A percentile compares a stretch with the other conserved stretches of the same genome.
Conservation (phyloP, 2,888 invertebrate species). For the Pristionchus entomophagus region DNA sequence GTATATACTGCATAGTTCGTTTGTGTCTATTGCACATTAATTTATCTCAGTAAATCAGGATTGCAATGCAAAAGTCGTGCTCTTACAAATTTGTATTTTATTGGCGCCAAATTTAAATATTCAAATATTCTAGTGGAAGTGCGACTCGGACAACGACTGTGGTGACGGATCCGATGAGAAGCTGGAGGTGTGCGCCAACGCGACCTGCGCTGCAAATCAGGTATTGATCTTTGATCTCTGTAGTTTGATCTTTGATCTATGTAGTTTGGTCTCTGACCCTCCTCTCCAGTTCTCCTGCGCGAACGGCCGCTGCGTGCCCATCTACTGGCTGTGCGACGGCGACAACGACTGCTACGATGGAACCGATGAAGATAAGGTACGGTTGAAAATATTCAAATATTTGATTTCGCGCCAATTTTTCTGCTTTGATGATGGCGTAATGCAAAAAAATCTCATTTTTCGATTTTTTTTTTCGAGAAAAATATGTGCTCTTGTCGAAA, state of each 20-base stretch:
- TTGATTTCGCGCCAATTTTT: slow-evolving; percentile 13
- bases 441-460: not conserved
- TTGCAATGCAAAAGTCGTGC: too few species aligned
- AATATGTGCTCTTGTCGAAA: not conserved
- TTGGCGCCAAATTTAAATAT: too few species aligned
- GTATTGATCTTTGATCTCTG: slow-evolving; percentile 50
- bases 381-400: not conserved
- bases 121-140: slow-evolving; percentile 81
- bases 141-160: slow-evolving; percentile 95
- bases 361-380: slow-evolving; percentile 85
- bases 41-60: too few species aligned
- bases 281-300: slow-evolving; percentile 85
- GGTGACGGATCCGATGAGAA: slow-evolving; percentile 93
- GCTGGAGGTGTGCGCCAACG: slow-evolving; percentile 78
- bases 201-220: slow-evolving; percentile 89
- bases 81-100: too few species aligned
- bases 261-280: slow-evolving; percentile 23
- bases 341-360: slow-evolving; percentile 90
- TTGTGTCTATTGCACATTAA: too few species aligned
- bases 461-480: not conserved
- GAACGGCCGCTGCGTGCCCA: slow-evolving; percentile 92
- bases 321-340: slow-evolving; percentile 89
- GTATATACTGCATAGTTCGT: too few species aligned
- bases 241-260: slow-evolving; percentile 34
- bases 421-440: not conserved